Conservation (phyloP, 2,113 vertebrate species). For the Thamnophis sirtalis region DNA sequence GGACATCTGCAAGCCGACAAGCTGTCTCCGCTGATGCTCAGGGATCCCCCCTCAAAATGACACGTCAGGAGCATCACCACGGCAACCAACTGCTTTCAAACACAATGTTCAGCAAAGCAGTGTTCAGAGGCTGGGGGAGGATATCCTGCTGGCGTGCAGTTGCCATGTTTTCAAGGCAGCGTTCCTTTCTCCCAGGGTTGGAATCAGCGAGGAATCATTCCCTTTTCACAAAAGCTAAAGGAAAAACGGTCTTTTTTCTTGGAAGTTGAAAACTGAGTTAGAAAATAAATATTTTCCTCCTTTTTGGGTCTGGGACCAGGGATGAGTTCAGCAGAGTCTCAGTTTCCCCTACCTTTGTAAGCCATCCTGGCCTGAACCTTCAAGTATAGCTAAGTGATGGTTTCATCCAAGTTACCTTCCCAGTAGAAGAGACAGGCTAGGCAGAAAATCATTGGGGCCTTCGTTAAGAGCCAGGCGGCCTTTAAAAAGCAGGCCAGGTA, state of each 20-base stretch:
- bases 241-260: neutral
- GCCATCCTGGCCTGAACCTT: neutral
- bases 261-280: neutral
- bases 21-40: neutral
- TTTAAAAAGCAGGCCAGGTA: neutral
- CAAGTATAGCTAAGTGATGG: neutral
- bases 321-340: neutral
- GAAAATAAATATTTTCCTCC: neutral
- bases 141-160: neutral
- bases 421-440: neutral
- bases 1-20: neutral
- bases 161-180: neutral
- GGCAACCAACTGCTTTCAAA: neutral
- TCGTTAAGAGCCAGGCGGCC: neutral
- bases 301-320: neutral
- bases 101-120: neutral
- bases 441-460: neutral
- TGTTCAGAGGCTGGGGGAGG: neutral
- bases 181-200: neutral
- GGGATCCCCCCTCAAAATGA: conserved; percentile 10
- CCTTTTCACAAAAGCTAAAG: neutral
- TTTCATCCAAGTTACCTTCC: neutral
- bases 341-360: neutral
- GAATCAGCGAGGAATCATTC: neutral
- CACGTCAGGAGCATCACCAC: conserved; percentile 20